These are phyloP conservation scores for Cassiopea xamachana DNA, from an alignment of 30 jellyfish, hydroid and myxozoan genomes.

Conservation along the genomic window DNA sequence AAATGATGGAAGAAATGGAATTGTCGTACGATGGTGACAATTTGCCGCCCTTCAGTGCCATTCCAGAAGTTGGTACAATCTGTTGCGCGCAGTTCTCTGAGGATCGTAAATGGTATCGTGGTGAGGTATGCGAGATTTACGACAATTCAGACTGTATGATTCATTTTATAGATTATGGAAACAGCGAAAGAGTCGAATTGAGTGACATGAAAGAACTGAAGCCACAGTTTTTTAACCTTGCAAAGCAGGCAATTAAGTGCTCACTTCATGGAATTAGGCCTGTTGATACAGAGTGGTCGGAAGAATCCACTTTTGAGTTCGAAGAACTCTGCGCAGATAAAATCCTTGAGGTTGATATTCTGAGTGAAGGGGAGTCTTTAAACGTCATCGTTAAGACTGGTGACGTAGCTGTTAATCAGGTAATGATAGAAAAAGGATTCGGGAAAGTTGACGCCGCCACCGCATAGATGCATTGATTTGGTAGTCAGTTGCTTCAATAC, in stretches of 20 bases:
- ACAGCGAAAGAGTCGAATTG: slow-evolving; percentile 38
- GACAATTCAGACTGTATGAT: slow-evolving; percentile 26
- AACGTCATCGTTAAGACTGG: slow-evolving; percentile 31
- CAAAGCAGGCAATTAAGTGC: slow-evolving; percentile 69
- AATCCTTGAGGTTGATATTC: slow-evolving; percentile 30
- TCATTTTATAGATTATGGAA: slow-evolving; percentile 77
- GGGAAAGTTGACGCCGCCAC: slow-evolving; percentile 14
- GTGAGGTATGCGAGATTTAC: slow-evolving; percentile 25
- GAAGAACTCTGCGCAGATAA: slow-evolving; percentile 52
- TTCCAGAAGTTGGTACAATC: slow-evolving; percentile 49
- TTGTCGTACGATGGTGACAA: not conserved
- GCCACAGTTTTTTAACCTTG: slow-evolving; percentile 16
- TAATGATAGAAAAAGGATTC: slow-evolving; percentile 63
- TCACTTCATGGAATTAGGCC: slow-evolving; percentile 70
- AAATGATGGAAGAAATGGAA: slow-evolving; percentile 40
- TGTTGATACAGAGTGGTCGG: slow-evolving; percentile 47
- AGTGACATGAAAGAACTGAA: slow-evolving; percentile 32
- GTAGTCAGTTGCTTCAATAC: not conserved
- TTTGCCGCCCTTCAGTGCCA: not conserved
- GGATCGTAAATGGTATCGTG: slow-evolving; percentile 78
- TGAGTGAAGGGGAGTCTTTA: slow-evolving; percentile 21
- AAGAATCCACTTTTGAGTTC: slow-evolving; percentile 54
- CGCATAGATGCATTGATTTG: not conserved
- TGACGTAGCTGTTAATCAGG: slow-evolving; percentile 62
- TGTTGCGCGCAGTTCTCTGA: slow-evolving; percentile 62